Evolutionary conservation across 2,113 vertebrate genomes (phyloP), one percentile per base, ranked within the genome.

Genomic region (Athene noctua): DNA sequence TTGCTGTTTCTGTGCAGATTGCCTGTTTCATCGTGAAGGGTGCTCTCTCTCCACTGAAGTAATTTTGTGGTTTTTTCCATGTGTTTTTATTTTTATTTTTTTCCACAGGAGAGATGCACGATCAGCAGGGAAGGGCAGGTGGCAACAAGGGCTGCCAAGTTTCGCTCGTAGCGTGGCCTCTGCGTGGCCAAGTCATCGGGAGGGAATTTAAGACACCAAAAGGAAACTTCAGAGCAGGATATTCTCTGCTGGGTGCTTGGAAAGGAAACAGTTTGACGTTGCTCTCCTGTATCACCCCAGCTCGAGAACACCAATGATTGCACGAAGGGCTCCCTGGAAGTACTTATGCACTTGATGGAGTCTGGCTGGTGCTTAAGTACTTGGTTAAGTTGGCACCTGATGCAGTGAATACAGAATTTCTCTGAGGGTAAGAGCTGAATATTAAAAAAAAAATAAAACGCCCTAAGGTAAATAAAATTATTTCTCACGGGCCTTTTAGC

Each of bases 131-230:
- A 40, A 61, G 38, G 36, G 63, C 62, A 58, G 57, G 29, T 44
- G 62, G 7, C 40, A 38, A 2, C 11, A 27, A 55, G 46, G 73
- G 30, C 73, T 42, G 30, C 9, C 19, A 29, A 20, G 10, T 23
- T 15, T 20, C 18, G 3, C n/a, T 25, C 2, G 0, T 34, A 15
- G 52, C 2, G 0, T 32, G 52, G 44, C 21, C 26, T 38, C 52
- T 36, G 36, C 42, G 1, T 7, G 17, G 14, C 34, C 12, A 3
- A 1, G 21, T 5, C 17, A 2, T 9, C 1, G 1, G 40, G 20
- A 52, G 23, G 27, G 47, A 27, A 13, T 32, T 62, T 18, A 44
- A 26, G 77, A 11, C 32, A 40, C 5, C 15, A 15, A 21, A 46
- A 40, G 13, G n/a, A 18, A 26, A 11, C 27, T n/a, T 22, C 7